phyloP scores from a whole-genome alignment of 2,113 vertebrate species.

The Rousettus leschenaultii region DNA sequence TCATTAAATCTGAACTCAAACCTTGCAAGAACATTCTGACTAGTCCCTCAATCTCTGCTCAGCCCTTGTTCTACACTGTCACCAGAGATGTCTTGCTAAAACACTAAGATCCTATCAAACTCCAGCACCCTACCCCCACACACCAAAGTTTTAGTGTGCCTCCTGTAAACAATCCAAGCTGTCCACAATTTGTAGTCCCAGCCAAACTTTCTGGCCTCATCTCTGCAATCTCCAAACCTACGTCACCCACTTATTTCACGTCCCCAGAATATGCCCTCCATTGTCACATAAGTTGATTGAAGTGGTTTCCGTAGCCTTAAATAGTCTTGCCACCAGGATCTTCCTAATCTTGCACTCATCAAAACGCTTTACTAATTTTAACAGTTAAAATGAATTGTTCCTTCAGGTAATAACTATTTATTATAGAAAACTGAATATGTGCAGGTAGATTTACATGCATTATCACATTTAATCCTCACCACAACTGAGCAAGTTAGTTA shows the following conservation, averaged over 20 bases:
- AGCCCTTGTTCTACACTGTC: neutral
- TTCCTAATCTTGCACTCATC: neutral
- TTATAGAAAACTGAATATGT: neutral
- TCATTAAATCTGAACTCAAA: neutral
- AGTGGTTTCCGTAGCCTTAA: neutral
- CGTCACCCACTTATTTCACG: neutral
- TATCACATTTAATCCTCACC: neutral
- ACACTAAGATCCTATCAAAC: neutral
- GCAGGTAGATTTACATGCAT: neutral
- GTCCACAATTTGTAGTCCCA: neutral
- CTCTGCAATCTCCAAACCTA: neutral
- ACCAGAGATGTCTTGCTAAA: neutral
- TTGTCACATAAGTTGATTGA: neutral
- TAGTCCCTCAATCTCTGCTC: neutral
- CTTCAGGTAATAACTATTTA: neutral
- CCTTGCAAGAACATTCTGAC: neutral
- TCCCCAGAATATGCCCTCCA: neutral
- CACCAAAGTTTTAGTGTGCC: neutral
- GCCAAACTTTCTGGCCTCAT: neutral
- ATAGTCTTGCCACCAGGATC: neutral
- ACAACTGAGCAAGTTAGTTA: neutral
- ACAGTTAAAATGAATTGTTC: neutral
- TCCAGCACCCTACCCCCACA: neutral
- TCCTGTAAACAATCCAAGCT: neutral
- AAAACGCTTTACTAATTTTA: neutral